Evolutionary conservation across 1,140 invertebrate species (phyloP).

Genomic region (Conus ventricosus): DNA sequence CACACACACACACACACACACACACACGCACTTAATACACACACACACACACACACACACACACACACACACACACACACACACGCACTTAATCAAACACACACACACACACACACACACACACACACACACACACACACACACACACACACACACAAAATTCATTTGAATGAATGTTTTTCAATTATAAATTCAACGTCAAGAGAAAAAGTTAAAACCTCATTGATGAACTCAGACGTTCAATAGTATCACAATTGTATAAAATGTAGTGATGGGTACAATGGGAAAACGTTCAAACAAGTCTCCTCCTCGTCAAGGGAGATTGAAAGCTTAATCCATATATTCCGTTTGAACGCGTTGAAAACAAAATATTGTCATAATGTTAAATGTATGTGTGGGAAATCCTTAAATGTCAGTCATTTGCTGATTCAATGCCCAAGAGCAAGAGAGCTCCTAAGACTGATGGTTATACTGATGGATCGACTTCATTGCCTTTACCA

Average conservation of each 20-base stretch:
- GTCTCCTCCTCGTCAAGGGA: too few species aligned
- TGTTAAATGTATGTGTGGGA: too few species aligned
- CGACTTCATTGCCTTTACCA: too few species aligned
- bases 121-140: slow-evolving; percentile 20
- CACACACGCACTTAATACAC: slow-evolving; percentile 11
- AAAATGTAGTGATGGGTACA: not conserved
- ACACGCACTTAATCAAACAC: not conserved
- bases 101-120: slow-evolving; percentile 17
- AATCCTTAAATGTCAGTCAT: too few species aligned
- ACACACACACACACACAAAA: slow-evolving; percentile 7
- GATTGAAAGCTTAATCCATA: too few species aligned
- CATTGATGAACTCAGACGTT: not conserved
- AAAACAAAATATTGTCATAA: too few species aligned
- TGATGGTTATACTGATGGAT: too few species aligned
- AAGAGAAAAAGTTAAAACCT: too few species aligned
- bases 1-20: slow-evolving; percentile 17
- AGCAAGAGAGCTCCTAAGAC: too few species aligned
- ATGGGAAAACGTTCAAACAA: not conserved
- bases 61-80: not conserved
- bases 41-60: slow-evolving; percentile 18
- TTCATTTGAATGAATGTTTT: not conserved
- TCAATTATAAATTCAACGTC: not conserved
- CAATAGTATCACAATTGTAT: not conserved
- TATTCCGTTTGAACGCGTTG: too few species aligned
- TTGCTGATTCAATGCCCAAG: too few species aligned